Base-by-base conservation (phyloP, 2,113 vertebrate species). In the Neofelis nebulosa region DNA sequence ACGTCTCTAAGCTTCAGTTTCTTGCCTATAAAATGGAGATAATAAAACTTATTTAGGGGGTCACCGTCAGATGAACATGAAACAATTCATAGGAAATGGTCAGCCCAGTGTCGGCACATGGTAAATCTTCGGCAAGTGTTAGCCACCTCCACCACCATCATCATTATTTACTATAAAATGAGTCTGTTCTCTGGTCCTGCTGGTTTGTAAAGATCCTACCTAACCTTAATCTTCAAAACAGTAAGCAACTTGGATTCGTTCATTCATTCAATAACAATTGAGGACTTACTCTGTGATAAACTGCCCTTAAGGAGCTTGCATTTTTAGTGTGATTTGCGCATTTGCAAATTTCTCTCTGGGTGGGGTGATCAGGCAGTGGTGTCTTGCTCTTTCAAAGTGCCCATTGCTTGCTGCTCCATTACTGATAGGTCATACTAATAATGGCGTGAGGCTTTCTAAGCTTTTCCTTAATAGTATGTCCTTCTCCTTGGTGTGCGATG, bases 91-190 rank as follows among this genome's bases (percentile, higher is more conserved):
- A 31, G 57, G 71, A 94, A 91, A 94, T 18, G 45, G 61, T 71
- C 45, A 76, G 61, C 61, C 41, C 23, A 6, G 4, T n/a, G n/a
- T 82, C 29, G 50, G 74, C 23, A 45, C 27, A n/a, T 6, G 38
- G 41, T 21, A 41, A 78, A 66, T 57, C 55, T 38, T 69, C 19
- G 33, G 29, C 61, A 73, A 45, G 52, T 33, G 21, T 41, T 84
- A 83, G 31, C 38, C 23, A 15, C 63, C 23, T 19, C 68, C 27
- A n/a, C 45, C 21, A 36, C 48, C 23, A 36, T 50, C 29, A 36
- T 52, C 45, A 27, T 68, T 55, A 81, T 81, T 95, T 78, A 82
- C 45, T 65, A 82, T 65, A 82, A 94, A 94, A 96, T 61, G 69
- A 74, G 31, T n/a, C 9, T 89, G 33, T 68, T 38, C 41, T 55